Base-by-base conservation (phyloP, 2,113 vertebrate genomes). In the Zootoca vivipara region DNA sequence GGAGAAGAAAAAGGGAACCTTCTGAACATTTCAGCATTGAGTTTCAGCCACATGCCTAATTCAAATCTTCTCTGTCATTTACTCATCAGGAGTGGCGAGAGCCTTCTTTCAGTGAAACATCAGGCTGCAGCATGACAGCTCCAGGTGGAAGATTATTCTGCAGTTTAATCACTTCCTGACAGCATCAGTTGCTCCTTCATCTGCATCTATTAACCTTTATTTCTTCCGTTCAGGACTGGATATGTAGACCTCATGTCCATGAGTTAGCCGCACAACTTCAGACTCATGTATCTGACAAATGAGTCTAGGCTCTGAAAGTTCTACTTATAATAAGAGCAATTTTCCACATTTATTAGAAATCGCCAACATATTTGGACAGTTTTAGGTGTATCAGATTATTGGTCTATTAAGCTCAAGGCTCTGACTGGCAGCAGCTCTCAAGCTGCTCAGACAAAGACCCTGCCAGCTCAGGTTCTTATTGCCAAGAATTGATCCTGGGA, bases 1-100 rank as follows among this genome's bases (percentile, higher is more conserved):
- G 91, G 93, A 82, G 86, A 85, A 52, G 28, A 69, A 82, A 78
- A 24, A 90, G 86, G 83, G 90, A 94, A 93, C 22, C 7, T 3
- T 82, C 91, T 92, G 93, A 88, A 86, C 77, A 15, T 93, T 93
- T 92, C 94, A 95, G 87, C 56, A 70, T 81, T 10, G 56, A 94
- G 89, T 82, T 87, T 30, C 90, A 83, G 91, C 40, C 87, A 89
- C 87, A 89, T 86, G 86, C 94, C 88, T 96, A 96, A 95, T 90
- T 95, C 95, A 96, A 96, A 95, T 93, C 92, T 75, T 95, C 93
- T 94, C 92, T 95, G 95, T 96, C 94, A 95, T 94, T 94, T 95
- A 82, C 89, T 91, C 90, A 92, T 96, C 95, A 96, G 91, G 80
- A 90, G 89, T 40, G 86, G 87, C 83, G 62, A 80, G 87, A 90